Conservation (phyloP, 1,140 invertebrate species). For the Mizuhopecten yessoensis region DNA sequence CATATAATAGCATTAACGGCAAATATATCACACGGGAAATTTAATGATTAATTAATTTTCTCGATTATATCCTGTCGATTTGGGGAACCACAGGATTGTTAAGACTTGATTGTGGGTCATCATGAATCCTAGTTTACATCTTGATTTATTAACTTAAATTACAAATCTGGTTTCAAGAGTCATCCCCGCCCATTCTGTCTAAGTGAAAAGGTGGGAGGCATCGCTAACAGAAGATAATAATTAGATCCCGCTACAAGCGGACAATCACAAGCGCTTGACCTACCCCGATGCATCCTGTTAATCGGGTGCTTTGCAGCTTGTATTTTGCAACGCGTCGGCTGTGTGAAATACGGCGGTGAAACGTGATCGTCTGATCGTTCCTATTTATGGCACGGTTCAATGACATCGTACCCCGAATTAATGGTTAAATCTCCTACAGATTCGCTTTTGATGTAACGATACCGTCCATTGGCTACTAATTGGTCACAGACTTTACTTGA, state of each 20-base stretch:
- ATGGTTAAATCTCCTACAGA: slow-evolving; percentile 50
- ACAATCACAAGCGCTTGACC: slow-evolving; percentile 37
- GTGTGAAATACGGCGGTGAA: slow-evolving; percentile 10
- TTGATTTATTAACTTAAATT: slow-evolving; percentile 22
- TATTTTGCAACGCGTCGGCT: not conserved
- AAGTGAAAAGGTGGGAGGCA: slow-evolving; percentile 31
- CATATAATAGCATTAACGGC: slow-evolving; percentile 20
- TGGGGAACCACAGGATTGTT: slow-evolving; percentile 20
- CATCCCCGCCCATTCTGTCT: not conserved
- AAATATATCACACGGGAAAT: slow-evolving; percentile 16
- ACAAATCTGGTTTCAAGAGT: slow-evolving; percentile 34
- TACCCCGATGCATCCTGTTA: slow-evolving; percentile 30
- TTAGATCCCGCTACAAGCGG: slow-evolving; percentile 19
- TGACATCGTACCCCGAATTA: slow-evolving; percentile 50
- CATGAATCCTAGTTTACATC: slow-evolving; percentile 8
- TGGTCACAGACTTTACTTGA: slow-evolving; percentile 48
- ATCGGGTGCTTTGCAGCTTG: slow-evolving; percentile 36
- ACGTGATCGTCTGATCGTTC: slow-evolving; percentile 44
- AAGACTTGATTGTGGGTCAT: slow-evolving; percentile 8
- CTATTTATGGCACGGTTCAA: slow-evolving; percentile 51
- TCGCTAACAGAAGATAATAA: slow-evolving; percentile 20
- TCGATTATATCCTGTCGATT: slow-evolving; percentile 38
- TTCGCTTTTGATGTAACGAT: slow-evolving; percentile 58
- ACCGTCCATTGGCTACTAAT: slow-evolving; percentile 51
- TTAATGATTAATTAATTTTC: slow-evolving; percentile 36